Conservation (phyloP, 2,888 invertebrate genomes). For the Rhagophthalmus giganteus region DNA sequence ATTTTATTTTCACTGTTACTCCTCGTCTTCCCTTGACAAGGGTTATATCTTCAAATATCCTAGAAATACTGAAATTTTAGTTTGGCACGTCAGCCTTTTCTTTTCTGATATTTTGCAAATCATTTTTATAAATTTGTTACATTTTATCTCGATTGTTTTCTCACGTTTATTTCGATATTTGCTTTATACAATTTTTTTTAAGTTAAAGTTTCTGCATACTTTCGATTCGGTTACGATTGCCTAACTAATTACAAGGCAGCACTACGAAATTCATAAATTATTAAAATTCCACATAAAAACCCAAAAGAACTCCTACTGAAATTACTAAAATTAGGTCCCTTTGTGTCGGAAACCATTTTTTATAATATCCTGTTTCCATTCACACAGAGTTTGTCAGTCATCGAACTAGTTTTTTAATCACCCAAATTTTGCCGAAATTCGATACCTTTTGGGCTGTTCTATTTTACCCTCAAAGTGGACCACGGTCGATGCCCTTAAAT, state of each 20-base stretch:
- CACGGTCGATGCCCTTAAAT: conserved; percentile 27
- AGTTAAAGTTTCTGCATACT: too few species aligned
- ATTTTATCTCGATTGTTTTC: neutral
- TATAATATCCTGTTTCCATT: conserved; percentile 30
- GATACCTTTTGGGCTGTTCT: conserved; percentile 21
- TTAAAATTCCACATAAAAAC: too few species aligned
- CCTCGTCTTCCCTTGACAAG: too few species aligned
- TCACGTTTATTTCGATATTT: neutral
- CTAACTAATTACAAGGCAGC: too few species aligned
- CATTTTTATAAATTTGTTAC: neutral
- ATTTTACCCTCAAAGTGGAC: conserved; percentile 9
- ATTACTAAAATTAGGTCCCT: conserved; percentile 5
- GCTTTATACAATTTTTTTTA: too few species aligned
- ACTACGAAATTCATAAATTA: too few species aligned
- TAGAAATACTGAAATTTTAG: too few species aligned
- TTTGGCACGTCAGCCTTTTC: conserved; percentile 1
- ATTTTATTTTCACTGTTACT: too few species aligned
- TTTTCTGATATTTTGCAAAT: conserved; percentile 1
- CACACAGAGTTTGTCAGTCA: conserved; percentile 25
- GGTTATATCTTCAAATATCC: neutral
- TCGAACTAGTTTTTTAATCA: conserved; percentile 32
- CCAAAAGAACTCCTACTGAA: too few species aligned
- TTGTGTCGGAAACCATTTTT: conserved; percentile 14
- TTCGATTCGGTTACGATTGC: too few species aligned
- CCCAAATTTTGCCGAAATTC: conserved; percentile 28